Evolutionary conservation across 1,140 invertebrate genomes (phyloP).

Genomic region (Listronotus bonariensis): DNA sequence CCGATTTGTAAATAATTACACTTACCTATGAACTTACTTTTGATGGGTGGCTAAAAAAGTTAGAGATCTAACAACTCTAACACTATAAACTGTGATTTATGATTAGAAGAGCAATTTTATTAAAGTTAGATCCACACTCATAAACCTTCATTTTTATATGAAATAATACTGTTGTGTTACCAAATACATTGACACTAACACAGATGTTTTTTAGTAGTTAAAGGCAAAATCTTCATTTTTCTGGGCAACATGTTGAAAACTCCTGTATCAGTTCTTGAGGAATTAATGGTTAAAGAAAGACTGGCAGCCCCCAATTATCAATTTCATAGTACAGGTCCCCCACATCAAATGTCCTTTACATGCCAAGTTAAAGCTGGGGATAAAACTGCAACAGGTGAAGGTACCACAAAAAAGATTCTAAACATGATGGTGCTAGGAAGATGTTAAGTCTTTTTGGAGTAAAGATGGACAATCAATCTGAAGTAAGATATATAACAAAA

Average conservation of each 20-base stretch:
- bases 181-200: no score
- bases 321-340: conserved; percentile 3
- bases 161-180: no score
- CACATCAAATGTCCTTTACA: conserved; percentile 13
- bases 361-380: conserved; percentile 12
- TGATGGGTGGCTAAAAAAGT: no score
- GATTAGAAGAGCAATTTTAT: no score
- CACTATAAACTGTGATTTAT: no score
- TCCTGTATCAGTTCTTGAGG: conserved; percentile 32
- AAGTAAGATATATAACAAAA: neutral
- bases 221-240: neutral
- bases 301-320: conserved; percentile 7
- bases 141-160: no score
- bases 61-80: no score
- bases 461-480: neutral
- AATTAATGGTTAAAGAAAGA: conserved; percentile 18
- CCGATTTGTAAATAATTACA: no score
- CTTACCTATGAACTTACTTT: no score
- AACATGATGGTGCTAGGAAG: conserved; percentile 23
- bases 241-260: conserved; percentile 22
- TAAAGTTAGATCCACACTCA: no score
- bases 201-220: neutral
- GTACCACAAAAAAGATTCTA: conserved; percentile 31
- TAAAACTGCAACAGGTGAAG: conserved; percentile 6
- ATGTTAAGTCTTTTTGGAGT: conserved; percentile 4